These are phyloP conservation scores for Poecile montanus DNA, from an alignment of 2,797 vertebrate species.

Conservation along the genomic window DNA sequence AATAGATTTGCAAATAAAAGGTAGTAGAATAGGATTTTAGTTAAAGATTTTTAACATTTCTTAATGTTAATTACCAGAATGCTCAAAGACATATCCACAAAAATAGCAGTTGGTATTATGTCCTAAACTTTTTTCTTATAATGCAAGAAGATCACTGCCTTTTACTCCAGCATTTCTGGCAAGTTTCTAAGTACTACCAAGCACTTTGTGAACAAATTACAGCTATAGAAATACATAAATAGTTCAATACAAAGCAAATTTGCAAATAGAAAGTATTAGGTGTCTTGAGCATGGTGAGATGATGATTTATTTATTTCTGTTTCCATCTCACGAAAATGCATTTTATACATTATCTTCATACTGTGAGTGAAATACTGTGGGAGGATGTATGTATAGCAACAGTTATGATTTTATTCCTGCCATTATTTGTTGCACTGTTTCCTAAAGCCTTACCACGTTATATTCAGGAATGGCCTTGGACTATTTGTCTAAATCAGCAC, in stretches of 20 bases:
- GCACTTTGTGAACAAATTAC: neutral
- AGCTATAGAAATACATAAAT: neutral
- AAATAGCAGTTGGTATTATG: neutral
- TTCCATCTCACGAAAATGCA: neutral
- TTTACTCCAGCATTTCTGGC: neutral
- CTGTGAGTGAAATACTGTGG: neutral
- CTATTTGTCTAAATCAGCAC: neutral
- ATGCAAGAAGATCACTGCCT: neutral
- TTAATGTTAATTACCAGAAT: neutral
- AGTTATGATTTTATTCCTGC: neutral
- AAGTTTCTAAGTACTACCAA: neutral
- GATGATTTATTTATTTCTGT: neutral
- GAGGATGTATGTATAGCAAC: neutral
- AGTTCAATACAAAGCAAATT: neutral
- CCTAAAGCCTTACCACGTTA: neutral
- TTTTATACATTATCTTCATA: neutral
- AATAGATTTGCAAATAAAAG: neutral
- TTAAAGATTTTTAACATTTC: neutral
- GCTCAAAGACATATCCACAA: neutral
- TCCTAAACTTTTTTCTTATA: neutral
- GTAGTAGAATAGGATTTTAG: neutral
- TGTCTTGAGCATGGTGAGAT: neutral
- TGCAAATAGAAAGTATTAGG: neutral
- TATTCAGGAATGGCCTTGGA: neutral
- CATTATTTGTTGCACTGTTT: neutral